These are phyloP conservation scores for Takifugu rubripes DNA, from an alignment of 2,797 vertebrate genomes.

Conservation along the genomic window DNA sequence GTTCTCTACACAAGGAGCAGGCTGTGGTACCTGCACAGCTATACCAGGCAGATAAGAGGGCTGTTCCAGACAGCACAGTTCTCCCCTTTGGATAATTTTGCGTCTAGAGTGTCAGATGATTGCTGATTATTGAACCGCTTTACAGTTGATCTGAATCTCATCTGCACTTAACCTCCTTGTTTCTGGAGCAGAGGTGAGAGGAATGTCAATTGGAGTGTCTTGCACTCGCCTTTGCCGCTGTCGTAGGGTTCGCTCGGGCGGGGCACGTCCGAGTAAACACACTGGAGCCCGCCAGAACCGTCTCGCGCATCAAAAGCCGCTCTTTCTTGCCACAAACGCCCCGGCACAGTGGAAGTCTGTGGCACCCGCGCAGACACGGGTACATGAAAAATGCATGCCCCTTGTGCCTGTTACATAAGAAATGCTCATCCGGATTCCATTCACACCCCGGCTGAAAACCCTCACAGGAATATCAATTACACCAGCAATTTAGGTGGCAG, in stretches of 20 bases:
- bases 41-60: slow-evolving; percentile 42
- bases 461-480: slow-evolving; percentile 73
- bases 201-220: slow-evolving; percentile 72
- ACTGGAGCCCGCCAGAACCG: slow-evolving; percentile 34
- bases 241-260: slow-evolving; percentile 9
- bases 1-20: slow-evolving; percentile 41
- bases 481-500: slow-evolving; percentile 58
- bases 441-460: slow-evolving; percentile 57
- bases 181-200: slow-evolving; percentile 68
- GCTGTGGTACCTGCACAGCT: slow-evolving; percentile 36
- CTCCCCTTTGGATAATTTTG: slow-evolving; percentile 70
- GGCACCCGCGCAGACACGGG: slow-evolving; percentile 55
- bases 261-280: slow-evolving; percentile 20
- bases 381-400: slow-evolving; percentile 75
- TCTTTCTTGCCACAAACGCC: slow-evolving; percentile 33
- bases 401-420: slow-evolving; percentile 68
- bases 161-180: slow-evolving; percentile 74
- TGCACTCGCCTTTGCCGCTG: slow-evolving; percentile 21
- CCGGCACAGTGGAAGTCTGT: slow-evolving; percentile 43
- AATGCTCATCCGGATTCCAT: slow-evolving; percentile 69
- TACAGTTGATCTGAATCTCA: slow-evolving; percentile 76
- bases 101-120: slow-evolving; percentile 64
- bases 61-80: slow-evolving; percentile 46
- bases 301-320: slow-evolving; percentile 47
- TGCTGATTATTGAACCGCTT: slow-evolving; percentile 70